These are phyloP conservation scores for Bhutanitis thaidina DNA, from an alignment of 2,888 invertebrate genomes.

Conservation along the genomic window DNA sequence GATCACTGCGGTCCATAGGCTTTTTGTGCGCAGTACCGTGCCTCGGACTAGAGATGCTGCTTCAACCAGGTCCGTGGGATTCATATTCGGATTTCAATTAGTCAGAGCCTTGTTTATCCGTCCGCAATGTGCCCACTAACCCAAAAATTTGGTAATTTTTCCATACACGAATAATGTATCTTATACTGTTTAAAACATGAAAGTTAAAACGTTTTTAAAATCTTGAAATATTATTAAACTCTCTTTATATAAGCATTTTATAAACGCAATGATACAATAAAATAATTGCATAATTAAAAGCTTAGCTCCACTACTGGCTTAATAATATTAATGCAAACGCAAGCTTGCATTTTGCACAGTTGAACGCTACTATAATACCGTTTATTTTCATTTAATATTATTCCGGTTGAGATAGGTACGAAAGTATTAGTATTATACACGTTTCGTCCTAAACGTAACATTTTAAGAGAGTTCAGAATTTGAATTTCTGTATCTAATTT, in stretches of 20 bases:
- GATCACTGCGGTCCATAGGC: no score
- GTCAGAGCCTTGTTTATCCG: no score
- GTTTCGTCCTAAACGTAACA: no score
- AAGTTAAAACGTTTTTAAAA: conserved; percentile 13
- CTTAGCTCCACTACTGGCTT: conserved; percentile 15
- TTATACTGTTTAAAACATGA: conserved; percentile 9
- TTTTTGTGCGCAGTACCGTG: no score
- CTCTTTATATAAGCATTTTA: conserved; percentile 11
- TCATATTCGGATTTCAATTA: no score
- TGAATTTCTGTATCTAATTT: no score
- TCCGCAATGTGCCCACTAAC: no score
- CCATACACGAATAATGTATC: conserved; percentile 12
- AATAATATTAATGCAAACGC: conserved; percentile 17
- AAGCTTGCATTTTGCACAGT: conserved; percentile 17
- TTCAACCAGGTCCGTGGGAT: no score
- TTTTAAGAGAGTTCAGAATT: no score
- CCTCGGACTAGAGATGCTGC: no score
- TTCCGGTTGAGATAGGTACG: conserved; percentile 17
- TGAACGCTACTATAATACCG: conserved; percentile 9
- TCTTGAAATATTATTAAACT: conserved; percentile 9
- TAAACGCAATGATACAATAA: conserved; percentile 13
- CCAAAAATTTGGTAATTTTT: no score
- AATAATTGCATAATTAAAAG: conserved; percentile 17
- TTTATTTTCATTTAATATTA: conserved; percentile 19
- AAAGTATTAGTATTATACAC: conserved; percentile 13